Evolutionary conservation across 2,797 vertebrate genomes (phyloP), one percentile per base, ranked within the genome.

Genomic region (Huso huso): DNA sequence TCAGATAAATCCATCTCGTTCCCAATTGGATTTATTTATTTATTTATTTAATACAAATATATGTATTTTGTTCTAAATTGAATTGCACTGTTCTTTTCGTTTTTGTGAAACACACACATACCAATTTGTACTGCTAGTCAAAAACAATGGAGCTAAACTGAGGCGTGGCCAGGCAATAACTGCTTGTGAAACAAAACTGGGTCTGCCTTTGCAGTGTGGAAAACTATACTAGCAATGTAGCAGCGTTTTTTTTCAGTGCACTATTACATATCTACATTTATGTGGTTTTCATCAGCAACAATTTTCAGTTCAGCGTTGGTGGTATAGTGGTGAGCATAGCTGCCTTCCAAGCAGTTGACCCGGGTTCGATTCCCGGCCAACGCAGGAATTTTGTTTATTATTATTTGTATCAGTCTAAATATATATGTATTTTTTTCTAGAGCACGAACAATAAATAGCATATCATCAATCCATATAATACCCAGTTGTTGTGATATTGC

Each of bases 331-430:
- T 61, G 12, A 61, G 59, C 59, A 61, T 61, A 61, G 59, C 59
- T 61, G 59, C 59, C 59, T 61, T 61, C 59, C 59, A 61, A 61
- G 59, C 59, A 61, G 59, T 61, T 61, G 59, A 61, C 59, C 59
- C 59, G 59, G 59, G 59, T 61, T 61, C 59, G 59, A 61, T 61
- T 61, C 59, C 59, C 59, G 59, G 59, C 59, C 59, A 61, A 61
- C 59, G 59, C 59, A 61, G 7, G 6, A 3, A 4, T 37, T 37
- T 37, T 37, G 23, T 37, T 37, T 37, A 37, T 37, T 37, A 37
- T 18, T 18, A 18, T 18, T 18, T 18, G 15, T 18, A 18, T 18
- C 15, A 18, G 15, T 37, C 4, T 37, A 37, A 37, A 3, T 37
- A 4, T 37, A 37, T 37, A 37, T 3, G 23, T 37, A 37, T 37